phyloP scores from a whole-genome alignment of 2,113 vertebrate genomes.

The Herpetotheres cachinnans region DNA sequence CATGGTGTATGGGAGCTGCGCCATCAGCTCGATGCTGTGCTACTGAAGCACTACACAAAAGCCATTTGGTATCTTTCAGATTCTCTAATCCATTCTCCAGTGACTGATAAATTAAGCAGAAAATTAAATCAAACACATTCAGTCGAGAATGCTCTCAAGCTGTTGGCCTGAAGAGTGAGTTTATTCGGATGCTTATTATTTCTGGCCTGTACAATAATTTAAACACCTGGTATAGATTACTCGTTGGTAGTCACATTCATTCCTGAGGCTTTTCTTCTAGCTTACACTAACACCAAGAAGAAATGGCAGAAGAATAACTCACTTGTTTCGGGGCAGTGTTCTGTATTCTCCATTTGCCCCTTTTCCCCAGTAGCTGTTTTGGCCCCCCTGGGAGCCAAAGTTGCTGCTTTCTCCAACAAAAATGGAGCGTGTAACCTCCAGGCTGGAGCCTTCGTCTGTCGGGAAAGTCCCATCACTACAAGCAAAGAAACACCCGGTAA shows the following conservation, averaged over 20 bases:
- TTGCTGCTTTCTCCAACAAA: conserved; percentile 68
- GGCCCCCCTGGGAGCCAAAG: conserved; percentile 54
- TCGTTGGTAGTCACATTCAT: not conserved
- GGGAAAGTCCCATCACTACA: conserved; percentile 68
- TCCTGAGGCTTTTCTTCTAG: conserved; percentile 11
- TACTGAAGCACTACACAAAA: not conserved
- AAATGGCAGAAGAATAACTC: conserved; percentile 26
- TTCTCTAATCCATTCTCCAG: not conserved
- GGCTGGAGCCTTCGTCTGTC: conserved; percentile 45
- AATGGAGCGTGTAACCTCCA: conserved; percentile 50
- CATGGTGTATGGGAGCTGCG: not conserved
- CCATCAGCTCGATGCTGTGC: not conserved
- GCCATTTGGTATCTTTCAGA: not conserved
- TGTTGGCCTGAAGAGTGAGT: not conserved
- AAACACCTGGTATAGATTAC: conserved; percentile 1
- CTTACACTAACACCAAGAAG: not conserved
- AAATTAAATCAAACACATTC: conserved; percentile 23
- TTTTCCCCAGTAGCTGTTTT: conserved; percentile 71
- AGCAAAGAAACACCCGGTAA: not conserved
- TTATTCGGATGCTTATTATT: conserved; percentile 48
- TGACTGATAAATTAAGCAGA: conserved; percentile 19
- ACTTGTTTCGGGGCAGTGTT: conserved; percentile 70
- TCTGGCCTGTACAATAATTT: conserved; percentile 34
- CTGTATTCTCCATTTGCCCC: conserved; percentile 61
- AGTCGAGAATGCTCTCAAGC: not conserved